A percentile compares a stretch with the other conserved stretches of the same genome.
phyloP scores from a whole-genome alignment of 2,113 vertebrate species.

The Vidua macroura region DNA sequence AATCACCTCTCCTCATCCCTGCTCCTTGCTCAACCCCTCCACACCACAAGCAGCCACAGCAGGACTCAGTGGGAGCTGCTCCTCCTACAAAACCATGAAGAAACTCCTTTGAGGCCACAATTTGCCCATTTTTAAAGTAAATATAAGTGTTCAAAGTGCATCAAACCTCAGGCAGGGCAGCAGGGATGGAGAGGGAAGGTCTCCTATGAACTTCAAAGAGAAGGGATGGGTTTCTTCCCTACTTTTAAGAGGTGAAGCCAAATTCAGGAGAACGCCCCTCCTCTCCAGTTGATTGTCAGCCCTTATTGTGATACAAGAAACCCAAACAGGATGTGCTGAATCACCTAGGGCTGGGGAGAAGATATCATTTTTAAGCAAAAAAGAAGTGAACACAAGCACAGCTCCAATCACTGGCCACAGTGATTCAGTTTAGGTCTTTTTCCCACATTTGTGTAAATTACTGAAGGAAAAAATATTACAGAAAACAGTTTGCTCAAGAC shows the following conservation, averaged over 20 bases:
- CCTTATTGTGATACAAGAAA: not conserved
- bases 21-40: not conserved
- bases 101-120: not conserved
- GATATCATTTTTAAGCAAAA: not conserved
- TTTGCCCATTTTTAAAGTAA: not conserved
- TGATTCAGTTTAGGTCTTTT: not conserved
- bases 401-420: rapidly evolving
- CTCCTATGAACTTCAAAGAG: not conserved
- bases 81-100: not conserved
- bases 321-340: not conserved
- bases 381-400: not conserved
- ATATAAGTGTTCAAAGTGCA: rapidly evolving
- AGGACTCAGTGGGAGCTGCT: not conserved
- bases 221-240: not conserved
- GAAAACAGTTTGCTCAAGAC: not conserved
- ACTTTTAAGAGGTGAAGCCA: not conserved
- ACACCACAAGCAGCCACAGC: rapidly evolving
- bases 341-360: not conserved
- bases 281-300: not conserved
- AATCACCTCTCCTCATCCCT: not conserved
- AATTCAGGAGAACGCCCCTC: not conserved
- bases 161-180: not conserved
- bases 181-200: not conserved
- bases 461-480: rapidly evolving
- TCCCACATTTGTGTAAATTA: not conserved